Percentiles rank a stretch among this genome's conserved stretches.
Conservation (phyloP, 2,888 invertebrate genomes). For the Sminthurides aquaticus region DNA sequence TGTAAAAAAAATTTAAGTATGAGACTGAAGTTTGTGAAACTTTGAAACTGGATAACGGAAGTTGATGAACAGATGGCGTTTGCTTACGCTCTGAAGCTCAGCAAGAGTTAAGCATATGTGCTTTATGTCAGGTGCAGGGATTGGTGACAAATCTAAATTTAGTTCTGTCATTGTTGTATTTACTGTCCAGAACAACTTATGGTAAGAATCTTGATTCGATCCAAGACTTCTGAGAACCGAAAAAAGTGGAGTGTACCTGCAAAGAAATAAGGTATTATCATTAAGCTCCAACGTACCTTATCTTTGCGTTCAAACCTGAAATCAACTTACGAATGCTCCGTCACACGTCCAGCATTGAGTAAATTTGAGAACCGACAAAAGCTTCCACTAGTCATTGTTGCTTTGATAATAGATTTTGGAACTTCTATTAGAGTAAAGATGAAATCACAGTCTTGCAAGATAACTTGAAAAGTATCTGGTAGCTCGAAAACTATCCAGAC, state of each 20-base stretch:
- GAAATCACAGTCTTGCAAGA: constrained; percentile 25
- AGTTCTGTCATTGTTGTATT: neutral
- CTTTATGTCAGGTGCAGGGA: constrained; percentile 7
- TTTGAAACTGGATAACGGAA: too few species aligned
- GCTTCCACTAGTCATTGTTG: constrained; percentile 2
- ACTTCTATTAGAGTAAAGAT: constrained; percentile 20
- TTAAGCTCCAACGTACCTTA: too few species aligned
- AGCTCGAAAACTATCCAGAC: constrained; percentile 14
- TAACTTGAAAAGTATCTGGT: constrained; percentile 6
- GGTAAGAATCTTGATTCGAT: constrained; percentile 4
- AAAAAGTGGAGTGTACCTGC: constrained; percentile 12
- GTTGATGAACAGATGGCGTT: too few species aligned
- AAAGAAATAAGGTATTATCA: neutral
- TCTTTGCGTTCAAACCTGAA: neutral
- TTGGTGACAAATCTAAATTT: neutral
- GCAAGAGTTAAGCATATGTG: neutral
- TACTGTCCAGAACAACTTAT: constrained; percentile 4
- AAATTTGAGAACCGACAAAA: constrained; percentile 19
- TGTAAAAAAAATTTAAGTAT: too few species aligned
- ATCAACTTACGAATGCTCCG: constrained; percentile 13
- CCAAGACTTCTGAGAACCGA: constrained; percentile 10
- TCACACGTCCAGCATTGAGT: constrained; percentile 7
- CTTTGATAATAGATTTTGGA: neutral
- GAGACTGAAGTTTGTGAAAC: too few species aligned
- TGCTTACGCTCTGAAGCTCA: neutral